A percentile compares a stretch with the other conserved stretches of the same genome.
phyloP scores from a whole-genome alignment of 2,888 invertebrate genomes.

The Dione juno region DNA sequence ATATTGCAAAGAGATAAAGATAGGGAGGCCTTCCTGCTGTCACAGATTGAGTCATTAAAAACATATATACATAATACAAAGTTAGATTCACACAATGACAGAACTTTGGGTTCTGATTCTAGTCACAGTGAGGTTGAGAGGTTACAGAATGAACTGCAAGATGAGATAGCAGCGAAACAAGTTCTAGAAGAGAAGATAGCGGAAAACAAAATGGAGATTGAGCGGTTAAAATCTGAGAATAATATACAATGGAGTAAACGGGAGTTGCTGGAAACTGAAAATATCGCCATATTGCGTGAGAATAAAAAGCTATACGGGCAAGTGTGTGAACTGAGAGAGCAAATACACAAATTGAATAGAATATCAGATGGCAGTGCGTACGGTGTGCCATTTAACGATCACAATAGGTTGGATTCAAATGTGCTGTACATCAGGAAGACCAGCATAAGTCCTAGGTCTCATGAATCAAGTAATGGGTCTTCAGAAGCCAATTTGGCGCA shows the following conservation, averaged over 20 bases:
- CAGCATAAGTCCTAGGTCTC: slow-evolving; percentile 73
- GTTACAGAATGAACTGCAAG: slow-evolving; percentile 76
- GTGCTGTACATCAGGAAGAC: slow-evolving; percentile 72
- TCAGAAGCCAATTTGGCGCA: slow-evolving; percentile 73
- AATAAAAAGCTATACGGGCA: slow-evolving; percentile 90
- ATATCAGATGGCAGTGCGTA: slow-evolving; percentile 75
- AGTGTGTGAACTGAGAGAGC: slow-evolving; percentile 76
- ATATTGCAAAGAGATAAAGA: slow-evolving; percentile 73
- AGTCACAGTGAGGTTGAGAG: slow-evolving; percentile 77
- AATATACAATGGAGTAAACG: slow-evolving; percentile 97
- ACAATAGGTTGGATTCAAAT: slow-evolving; percentile 67
- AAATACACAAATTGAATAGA: slow-evolving; percentile 76
- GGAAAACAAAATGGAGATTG: slow-evolving; percentile 85
- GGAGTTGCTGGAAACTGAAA: slow-evolving; percentile 95
- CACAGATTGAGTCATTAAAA: slow-evolving; percentile 71
- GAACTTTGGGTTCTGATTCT: slow-evolving; percentile 76
- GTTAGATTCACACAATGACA: slow-evolving; percentile 70
- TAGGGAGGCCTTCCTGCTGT: slow-evolving; percentile 70
- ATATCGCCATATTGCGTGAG: slow-evolving; percentile 92
- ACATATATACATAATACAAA: slow-evolving; percentile 72
- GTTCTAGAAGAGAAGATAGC: slow-evolving; percentile 76
- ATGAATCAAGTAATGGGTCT: slow-evolving; percentile 75
- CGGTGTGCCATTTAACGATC: slow-evolving; percentile 54
- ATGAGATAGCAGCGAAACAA: slow-evolving; percentile 77
- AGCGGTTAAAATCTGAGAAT: slow-evolving; percentile 94